phyloP scores from a whole-genome alignment of 2,797 vertebrate species.

The Labeo calbasu region DNA sequence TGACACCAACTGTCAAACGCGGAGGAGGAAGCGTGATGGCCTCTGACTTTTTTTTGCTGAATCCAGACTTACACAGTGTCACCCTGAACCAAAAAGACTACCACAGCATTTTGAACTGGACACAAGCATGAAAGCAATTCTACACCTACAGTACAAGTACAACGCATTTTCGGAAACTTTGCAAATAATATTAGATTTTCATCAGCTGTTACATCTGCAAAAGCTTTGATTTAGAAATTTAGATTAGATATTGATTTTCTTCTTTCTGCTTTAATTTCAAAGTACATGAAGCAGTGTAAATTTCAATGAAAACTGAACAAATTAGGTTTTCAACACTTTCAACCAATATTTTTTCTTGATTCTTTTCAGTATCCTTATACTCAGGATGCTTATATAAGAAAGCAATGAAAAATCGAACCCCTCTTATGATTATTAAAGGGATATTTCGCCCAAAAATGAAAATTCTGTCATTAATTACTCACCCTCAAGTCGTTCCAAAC shows the following conservation, averaged over 20 bases:
- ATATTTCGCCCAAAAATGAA: too few species aligned
- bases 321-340: neutral
- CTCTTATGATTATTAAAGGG: too few species aligned
- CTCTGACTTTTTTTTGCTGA: neutral
- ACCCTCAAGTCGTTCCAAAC: too few species aligned
- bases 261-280: neutral
- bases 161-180: neutral
- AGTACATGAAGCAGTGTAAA: neutral
- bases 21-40: constrained; percentile 28
- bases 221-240: neutral
- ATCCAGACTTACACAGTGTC: neutral
- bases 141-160: neutral
- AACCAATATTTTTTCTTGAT: neutral
- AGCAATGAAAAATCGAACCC: neutral
- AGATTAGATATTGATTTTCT: neutral
- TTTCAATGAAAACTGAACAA: neutral
- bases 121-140: neutral
- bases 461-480: too few species aligned
- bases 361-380: neutral
- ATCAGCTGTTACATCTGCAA: neutral
- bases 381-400: neutral
- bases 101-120: neutral
- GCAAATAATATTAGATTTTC: neutral
- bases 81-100: constrained; percentile 5
- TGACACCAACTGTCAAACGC: constrained; percentile 32